Base-by-base conservation (phyloP, 2,113 vertebrate species). In the Neogale vison region DNA sequence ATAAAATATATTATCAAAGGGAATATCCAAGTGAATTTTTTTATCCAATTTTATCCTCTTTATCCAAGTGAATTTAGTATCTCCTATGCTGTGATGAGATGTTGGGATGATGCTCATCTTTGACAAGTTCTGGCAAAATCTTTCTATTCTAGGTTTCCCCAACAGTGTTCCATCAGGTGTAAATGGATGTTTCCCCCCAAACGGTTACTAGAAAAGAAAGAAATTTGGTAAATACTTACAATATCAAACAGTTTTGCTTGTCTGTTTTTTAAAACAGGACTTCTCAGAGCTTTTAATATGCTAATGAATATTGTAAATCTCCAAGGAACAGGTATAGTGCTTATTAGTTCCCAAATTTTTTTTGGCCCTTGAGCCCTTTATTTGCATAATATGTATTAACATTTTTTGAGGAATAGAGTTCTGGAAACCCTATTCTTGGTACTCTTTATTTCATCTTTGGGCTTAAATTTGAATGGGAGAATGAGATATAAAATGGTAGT, bases 201-300 rank as follows among this genome's bases (percentile, higher is more conserved):
- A 61, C 65, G 89, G 18, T 88, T 74, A 69, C 39, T 95, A 84
- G n/a, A 76, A 90, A 89, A 92, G 87, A 94, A 92, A 80, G 87
- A 94, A 92, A 80, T 97, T 97, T 94, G 57, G 13, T 55, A 92
- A 95, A 83, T 91, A 39, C 79, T 42, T 80, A 55, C 4, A 88
- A 84, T 93, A 88, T 84, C 69, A 88, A 90, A 69, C n/a, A 74
- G 0, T 95, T 95, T 95, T 80, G 9, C 42, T 61, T 76, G 2
- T 47, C 7, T 77, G 10, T 80, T 92, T 87, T 94, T 96, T n/a
- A 65, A 85, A 88, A 94, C 11, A 95, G 57, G 34, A 85, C 45
- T 95, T 84, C 29, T 93, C 36, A 21, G 15, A 92, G 36, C 42
- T 97, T 97, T 93, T 96, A 67, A 88, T 91, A 69, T 80, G 61